phyloP scores from a whole-genome alignment of 2,113 vertebrate genomes.

The Mastomys coucha region DNA sequence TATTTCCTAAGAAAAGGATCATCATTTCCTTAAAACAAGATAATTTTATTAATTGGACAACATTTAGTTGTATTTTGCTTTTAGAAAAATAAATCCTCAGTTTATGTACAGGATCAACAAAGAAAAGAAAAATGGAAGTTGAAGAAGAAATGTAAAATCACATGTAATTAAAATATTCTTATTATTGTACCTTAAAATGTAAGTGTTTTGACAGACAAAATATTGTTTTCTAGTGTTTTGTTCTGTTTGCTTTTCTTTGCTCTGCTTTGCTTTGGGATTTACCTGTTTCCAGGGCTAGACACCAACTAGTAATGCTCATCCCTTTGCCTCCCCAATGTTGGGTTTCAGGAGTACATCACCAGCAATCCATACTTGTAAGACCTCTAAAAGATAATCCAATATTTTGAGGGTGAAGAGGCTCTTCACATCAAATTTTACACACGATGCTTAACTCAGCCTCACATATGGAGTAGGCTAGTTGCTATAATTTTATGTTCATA shows the following conservation, averaged over 20 bases:
- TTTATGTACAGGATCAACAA: not conserved
- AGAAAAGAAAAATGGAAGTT: not conserved
- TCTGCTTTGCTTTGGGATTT: not conserved
- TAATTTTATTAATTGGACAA: conserved; percentile 51
- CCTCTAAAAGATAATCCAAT: not conserved
- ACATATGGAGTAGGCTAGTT: not conserved
- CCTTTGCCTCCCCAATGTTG: not conserved
- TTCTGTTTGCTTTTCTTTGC: not conserved
- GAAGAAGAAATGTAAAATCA: not conserved
- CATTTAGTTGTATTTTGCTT: conserved; percentile 20
- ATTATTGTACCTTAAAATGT: not conserved
- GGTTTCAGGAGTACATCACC: not conserved
- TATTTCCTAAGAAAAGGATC: conserved; percentile 27
- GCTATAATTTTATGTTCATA: not conserved
- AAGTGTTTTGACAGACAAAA: conserved; percentile 24
- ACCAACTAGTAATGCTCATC: not conserved
- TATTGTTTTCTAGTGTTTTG: not conserved
- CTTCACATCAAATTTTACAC: not conserved
- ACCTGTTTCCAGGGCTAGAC: not conserved
- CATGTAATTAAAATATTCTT: not conserved
- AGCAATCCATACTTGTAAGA: not conserved
- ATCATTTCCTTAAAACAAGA: conserved; percentile 9
- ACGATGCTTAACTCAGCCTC: not conserved
- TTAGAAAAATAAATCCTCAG: not conserved
- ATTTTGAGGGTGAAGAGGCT: not conserved